phyloP scores from a whole-genome alignment of 2,888 invertebrate genomes.

The Cephus sareptanus region DNA sequence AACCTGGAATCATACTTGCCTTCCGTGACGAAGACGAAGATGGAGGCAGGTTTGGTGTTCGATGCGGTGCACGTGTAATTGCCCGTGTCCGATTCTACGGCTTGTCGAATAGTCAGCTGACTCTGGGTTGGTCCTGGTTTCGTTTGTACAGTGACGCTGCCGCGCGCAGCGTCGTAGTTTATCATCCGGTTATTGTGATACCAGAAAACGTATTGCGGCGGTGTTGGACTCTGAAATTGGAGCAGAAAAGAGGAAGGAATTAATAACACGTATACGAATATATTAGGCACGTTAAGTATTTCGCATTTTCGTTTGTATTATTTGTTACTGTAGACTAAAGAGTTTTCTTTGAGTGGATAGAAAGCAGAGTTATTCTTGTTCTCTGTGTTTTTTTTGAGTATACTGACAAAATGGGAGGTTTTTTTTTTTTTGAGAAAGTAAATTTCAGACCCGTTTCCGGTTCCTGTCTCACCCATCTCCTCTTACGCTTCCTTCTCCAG shows the following conservation, averaged over 20 bases:
- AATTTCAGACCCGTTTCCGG: no score
- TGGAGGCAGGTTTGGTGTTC: conserved; percentile 89
- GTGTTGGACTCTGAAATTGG: conserved; percentile 84
- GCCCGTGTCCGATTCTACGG: conserved; percentile 87
- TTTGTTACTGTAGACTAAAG: neutral
- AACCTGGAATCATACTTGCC: conserved; percentile 70
- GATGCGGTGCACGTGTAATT: conserved; percentile 92
- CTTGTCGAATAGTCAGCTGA: conserved; percentile 84
- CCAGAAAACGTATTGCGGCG: conserved; percentile 96
- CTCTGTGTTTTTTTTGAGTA: no score
- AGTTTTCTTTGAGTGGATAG: neutral
- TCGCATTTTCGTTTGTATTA: neutral
- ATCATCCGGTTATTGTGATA: conserved; percentile 95
- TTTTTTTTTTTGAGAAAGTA: no score
- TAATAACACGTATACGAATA: conserved; percentile 9
- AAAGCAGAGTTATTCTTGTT: neutral
- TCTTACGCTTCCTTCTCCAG: no score
- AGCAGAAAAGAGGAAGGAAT: neutral
- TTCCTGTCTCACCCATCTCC: no score
- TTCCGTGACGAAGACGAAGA: conserved; percentile 91
- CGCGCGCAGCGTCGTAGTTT: conserved; percentile 88
- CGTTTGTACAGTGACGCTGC: conserved; percentile 84
- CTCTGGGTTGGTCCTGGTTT: conserved; percentile 89
- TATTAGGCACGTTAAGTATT: neutral
- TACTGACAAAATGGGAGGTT: no score